Evolutionary conservation across 2,113 vertebrate genomes (phyloP), one percentile per base, ranked within the genome.

Genomic region (Prionailurus viverrinus): DNA sequence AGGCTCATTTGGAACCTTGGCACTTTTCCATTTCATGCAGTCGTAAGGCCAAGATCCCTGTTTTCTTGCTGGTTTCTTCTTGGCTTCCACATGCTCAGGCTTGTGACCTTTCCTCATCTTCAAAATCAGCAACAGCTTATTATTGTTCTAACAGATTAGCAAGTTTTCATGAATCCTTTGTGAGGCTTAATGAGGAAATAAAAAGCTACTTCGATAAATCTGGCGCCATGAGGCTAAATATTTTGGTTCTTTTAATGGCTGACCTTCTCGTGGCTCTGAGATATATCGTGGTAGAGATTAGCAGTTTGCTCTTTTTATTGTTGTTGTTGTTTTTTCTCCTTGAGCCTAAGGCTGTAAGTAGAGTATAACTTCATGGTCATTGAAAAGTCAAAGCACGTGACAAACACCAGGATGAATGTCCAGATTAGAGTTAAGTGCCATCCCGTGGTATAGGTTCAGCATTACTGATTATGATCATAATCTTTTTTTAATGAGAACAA

Each of bases 401-500:
- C 45, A 84, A 90, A 23, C 74, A 31, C 68, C 51, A 5, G 6
- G 66, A 31, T 51, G 58, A 96, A 90, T 73, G 84, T 87, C 80
- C 74, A 45, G 53, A 36, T 94, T 79, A 84, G 51, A 63, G 15
- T 79, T 73, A 39, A 76, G n/a, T 51, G 39, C 80, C 51, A 25
- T 95, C 79, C 13, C 4, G 12, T 83, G 87, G 13, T 45, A 23
- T 14, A 48, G 61, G 61, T 51, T 27, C 45, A 89, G 29, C 39
- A 27, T 74, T 51, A n/a, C 69, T 87, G 51, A 79, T n/a, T 87
- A 68, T 29, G 76, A 80, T 71, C 48, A 39, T 83, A 84, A 91
- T 84, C 68, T 94, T 71, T 73, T 79, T 84, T 81, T 68, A 95
- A 87, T 63, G 63, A 94, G 63, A 90, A 58, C 68, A 95, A 88